Evolutionary conservation across 1,140 invertebrate species (phyloP), one percentile per base, ranked within the genome.

Genomic region (Ctenoplectra terminalis): DNA sequence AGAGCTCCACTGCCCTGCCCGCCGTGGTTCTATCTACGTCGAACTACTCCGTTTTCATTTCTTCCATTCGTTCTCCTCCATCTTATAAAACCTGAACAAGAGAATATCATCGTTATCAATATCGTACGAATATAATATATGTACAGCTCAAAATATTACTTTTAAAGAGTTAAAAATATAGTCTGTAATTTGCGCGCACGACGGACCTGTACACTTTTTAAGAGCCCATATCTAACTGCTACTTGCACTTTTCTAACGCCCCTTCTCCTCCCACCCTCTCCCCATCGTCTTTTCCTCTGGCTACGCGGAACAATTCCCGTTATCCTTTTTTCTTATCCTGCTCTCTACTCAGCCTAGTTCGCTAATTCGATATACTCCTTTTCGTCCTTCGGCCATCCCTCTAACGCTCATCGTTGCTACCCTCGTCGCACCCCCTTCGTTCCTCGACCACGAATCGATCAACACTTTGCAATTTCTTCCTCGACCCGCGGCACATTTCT

Each of bases 111-210:
- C 87, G 81, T 91, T 90, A 89, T 88, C 83, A 81, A 87, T 85
- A 89, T 90, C 82, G 87, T 89, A 91, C 75, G 89, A 90, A 91
- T 91, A 91, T 90, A 87, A 75, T 83, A 83, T 90, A 90, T 86
- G 83, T 90, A 92, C 89, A 92, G 83, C 89, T 93, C 86, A 92
- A 92, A 92, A 91, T 92, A 91, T 93, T 91, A 92, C 78, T 90
- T 93, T 93, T 92, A 92, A 92, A 93, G 91, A 93, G 90, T 92
- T 93, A 93, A 94, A 94, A 94, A 94, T 94, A 94, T 93, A 94
- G 88, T 93, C 87, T 92, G 90, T 91, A 92, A 91, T 92, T 92
- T 93, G 90, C 91, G 92, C 92, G 91, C 90, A 88, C 90, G 90
- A 91, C 91, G 90, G 91, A 93, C 88, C 90, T 92, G 88, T 92